A percentile compares a stretch with the other conserved stretches of the same genome.
Evolutionary conservation across 2,888 invertebrate genomes (phyloP).

Genomic region (Dryobotodes eremita): DNA sequence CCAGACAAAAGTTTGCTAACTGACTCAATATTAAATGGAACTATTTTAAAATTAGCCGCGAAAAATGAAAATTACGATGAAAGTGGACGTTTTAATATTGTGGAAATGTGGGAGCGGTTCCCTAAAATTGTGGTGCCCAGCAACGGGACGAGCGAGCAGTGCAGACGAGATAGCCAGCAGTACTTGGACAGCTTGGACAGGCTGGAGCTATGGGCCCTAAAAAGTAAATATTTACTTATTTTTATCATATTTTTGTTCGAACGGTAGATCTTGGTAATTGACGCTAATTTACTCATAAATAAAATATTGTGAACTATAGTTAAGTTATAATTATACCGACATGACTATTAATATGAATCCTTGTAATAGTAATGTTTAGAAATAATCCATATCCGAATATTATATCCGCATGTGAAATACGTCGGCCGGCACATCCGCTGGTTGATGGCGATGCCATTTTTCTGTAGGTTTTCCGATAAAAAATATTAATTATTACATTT

Average conservation of each 20-base stretch:
- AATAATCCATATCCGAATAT: slow-evolving; percentile 27
- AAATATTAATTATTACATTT: background rate
- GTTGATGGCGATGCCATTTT: slow-evolving; percentile 22
- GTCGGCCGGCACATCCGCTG: slow-evolving; percentile 4
- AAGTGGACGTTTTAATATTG: slow-evolving; percentile 78
- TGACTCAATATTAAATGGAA: slow-evolving; percentile 81
- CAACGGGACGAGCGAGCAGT: slow-evolving; percentile 86
- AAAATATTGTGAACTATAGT: background rate
- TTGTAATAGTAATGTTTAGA: slow-evolving; percentile 3
- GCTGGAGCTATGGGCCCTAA: slow-evolving; percentile 89
- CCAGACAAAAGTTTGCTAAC: slow-evolving; percentile 78
- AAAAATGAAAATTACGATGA: slow-evolving; percentile 79
- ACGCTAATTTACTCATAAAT: background rate
- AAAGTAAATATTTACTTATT: slow-evolving; percentile 85
- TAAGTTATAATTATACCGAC: background rate
- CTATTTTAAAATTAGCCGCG: slow-evolving; percentile 78
- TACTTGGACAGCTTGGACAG: slow-evolving; percentile 83
- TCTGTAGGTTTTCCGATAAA: background rate
- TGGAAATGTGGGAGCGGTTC: slow-evolving; percentile 84
- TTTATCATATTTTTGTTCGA: background rate
- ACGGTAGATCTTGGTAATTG: background rate
- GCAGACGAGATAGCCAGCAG: slow-evolving; percentile 83
- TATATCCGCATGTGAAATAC: slow-evolving; percentile 32
- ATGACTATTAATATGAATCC: background rate
- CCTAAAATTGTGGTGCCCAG: slow-evolving; percentile 86